These are phyloP conservation scores for Lagorchestes hirsutus DNA, from an alignment of 2,797 vertebrate species.

Conservation along the genomic window DNA sequence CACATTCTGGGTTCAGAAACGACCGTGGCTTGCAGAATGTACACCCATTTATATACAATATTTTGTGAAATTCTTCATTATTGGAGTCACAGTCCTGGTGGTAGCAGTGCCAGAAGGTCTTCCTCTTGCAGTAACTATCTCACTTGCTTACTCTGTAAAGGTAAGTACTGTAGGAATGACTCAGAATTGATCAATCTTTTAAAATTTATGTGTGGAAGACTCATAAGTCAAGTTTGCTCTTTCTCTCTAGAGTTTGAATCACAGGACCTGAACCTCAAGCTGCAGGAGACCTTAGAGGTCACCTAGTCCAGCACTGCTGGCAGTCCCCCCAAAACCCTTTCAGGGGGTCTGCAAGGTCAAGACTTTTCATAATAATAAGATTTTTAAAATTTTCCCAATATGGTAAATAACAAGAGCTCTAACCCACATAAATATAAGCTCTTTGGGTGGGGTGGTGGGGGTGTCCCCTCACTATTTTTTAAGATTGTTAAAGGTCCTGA, in stretches of 20 bases:
- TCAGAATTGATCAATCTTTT: not conserved
- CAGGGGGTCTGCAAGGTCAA: not conserved
- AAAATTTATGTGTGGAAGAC: not conserved
- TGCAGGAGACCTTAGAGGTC: not conserved
- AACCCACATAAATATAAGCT: not conserved
- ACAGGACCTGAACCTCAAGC: not conserved
- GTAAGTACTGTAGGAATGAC: constrained; percentile 84
- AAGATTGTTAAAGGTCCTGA: not conserved
- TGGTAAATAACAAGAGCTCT: not conserved
- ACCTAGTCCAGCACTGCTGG: not conserved
- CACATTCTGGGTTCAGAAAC: constrained; percentile 96
- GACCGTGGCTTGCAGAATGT: constrained; percentile 95
- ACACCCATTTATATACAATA: constrained; percentile 99
- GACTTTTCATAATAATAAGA: no score
- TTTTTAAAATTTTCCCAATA: not conserved
- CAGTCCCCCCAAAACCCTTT: not conserved
- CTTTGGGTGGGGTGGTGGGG: not conserved
- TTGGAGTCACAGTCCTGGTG: constrained; percentile 98
- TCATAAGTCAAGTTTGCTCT: not conserved
- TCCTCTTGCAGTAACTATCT: constrained; percentile 98
- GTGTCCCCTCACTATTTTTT: not conserved
- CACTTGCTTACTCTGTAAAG: constrained; percentile 99
- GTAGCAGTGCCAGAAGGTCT: constrained; percentile 99
- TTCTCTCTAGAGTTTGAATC: not conserved
- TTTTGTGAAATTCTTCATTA: constrained; percentile 99